phyloP scores from a whole-genome alignment of 2,888 invertebrate species.

The Cheilosia grossa region DNA sequence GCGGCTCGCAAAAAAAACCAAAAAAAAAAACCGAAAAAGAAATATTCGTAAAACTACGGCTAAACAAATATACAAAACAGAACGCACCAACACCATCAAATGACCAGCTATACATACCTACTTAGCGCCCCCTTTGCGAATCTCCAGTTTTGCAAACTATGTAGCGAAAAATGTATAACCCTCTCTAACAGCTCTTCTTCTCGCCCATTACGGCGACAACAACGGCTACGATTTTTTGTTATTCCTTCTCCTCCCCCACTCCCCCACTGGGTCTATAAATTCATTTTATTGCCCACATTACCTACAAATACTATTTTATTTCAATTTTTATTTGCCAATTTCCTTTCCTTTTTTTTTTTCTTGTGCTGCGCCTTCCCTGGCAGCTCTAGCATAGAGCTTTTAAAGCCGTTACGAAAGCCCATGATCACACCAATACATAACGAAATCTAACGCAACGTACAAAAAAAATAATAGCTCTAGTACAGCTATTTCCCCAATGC shows the following conservation, averaged over 20 bases:
- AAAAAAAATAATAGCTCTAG: slow-evolving; percentile 46
- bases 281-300: slow-evolving; percentile 70
- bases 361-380: slow-evolving; percentile 13
- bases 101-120: neutral
- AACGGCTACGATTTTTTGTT: slow-evolving; percentile 14
- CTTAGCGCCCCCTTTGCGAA: slow-evolving; percentile 44
- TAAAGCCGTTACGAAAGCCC: slow-evolving; percentile 72
- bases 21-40: neutral
- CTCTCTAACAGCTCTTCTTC: slow-evolving; percentile 53
- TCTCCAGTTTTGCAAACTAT: slow-evolving; percentile 64
- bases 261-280: slow-evolving; percentile 48
- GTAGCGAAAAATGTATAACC: slow-evolving; percentile 64
- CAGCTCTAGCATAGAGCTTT: slow-evolving; percentile 60
- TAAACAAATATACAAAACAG: slow-evolving; percentile 11
- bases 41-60: slow-evolving; percentile 44
- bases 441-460: slow-evolving; percentile 26
- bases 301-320: slow-evolving; percentile 67
- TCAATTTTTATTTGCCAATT: slow-evolving; percentile 61
- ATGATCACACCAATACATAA: slow-evolving; percentile 51
- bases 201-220: slow-evolving; percentile 27
- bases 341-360: slow-evolving; percentile 36
- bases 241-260: slow-evolving; percentile 8
- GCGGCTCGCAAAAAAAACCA: slow-evolving; percentile 15
- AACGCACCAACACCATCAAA: slow-evolving; percentile 40
- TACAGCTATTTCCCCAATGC: slow-evolving; percentile 58